Conservation (phyloP, 2,888 invertebrate genomes). For the Andrena bucephala region DNA sequence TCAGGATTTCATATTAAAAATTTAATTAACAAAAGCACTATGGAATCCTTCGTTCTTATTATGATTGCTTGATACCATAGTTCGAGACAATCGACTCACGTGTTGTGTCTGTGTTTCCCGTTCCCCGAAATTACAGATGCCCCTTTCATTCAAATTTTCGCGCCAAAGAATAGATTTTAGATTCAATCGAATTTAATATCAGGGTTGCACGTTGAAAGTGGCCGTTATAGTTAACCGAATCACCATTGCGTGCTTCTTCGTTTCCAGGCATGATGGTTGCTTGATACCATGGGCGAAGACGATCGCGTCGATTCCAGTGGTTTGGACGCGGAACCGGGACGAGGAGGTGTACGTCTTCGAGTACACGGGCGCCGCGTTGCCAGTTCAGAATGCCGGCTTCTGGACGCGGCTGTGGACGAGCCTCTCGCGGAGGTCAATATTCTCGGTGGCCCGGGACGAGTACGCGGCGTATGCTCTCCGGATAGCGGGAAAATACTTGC, state of each 20-base stretch:
- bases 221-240: background rate
- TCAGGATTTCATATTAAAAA: too few species aligned
- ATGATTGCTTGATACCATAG: too few species aligned
- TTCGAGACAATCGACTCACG: too few species aligned
- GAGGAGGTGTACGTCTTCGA: constrained; percentile 81
- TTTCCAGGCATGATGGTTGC: constrained; percentile 82
- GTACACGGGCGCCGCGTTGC: constrained; percentile 79
- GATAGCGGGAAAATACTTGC: constrained; percentile 70
- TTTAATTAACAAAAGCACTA: too few species aligned
- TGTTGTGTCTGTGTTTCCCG: too few species aligned
- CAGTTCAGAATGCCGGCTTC: constrained; percentile 75
- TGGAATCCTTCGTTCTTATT: too few species aligned
- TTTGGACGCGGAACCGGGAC: constrained; percentile 78
- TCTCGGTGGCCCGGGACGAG: constrained; percentile 70
- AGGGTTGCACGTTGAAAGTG: too few species aligned
- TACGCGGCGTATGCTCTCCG: constrained; percentile 76
- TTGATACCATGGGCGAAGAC: constrained; percentile 79
- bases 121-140: too few species aligned
- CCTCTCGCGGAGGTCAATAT: constrained; percentile 66
- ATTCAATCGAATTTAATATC: too few species aligned
- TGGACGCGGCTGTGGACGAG: constrained; percentile 71
- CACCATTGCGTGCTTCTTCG: background rate
- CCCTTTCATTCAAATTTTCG: too few species aligned
- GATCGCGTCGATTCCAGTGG: constrained; percentile 79
- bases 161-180: too few species aligned